Base-by-base conservation (phyloP, 1,140 invertebrate genomes). In the Meloidogyne hapla region DNA sequence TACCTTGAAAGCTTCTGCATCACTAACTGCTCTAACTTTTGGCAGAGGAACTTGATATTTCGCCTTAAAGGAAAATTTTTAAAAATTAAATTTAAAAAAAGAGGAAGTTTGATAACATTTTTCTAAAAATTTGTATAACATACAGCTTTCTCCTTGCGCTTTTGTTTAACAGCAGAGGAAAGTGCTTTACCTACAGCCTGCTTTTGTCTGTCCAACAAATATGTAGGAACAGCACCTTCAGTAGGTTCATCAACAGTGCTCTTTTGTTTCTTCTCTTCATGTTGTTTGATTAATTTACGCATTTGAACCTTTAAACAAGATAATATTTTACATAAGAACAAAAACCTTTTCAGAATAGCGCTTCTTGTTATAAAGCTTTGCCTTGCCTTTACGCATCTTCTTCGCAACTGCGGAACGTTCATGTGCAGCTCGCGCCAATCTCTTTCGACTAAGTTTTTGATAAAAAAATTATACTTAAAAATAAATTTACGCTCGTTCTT, bases 41-140 rank as follows among this genome's bases (percentile, higher is more conserved):
- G 97, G 96, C 84, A 99, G 92, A 0, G 97, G 97, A 0, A 99
- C 97, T 85, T 98, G 94, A 95, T 96, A 99, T 91, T 99, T 99
- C 0, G 96, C 97, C 89, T 90, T 78, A n/a, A 87, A 78, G 1
- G 18, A 2, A 21, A 15, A 33, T 2, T 15, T 33, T 23, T 12
- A 8, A 68, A 18, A n/a, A n/a, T 8, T 25, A 68, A 68, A 42
- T 25, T n/a, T 68, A 68, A n/a, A 18, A 68, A 68, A 33, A n/a
- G n/a, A n/a, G n/a, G n/a, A n/a, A n/a, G n/a, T n/a, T n/a, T 1
- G 23, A n/a, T 25, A 63, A 64, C 1, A 4, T 74, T 71, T 65
- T 15, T 33, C n/a, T 13, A 62, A 48, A 61, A 13, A 2, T 21
- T 25, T 72, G 10, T 13, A 77, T 56, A 28, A 85, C 87, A 85